These are phyloP conservation scores for Albula glossodonta DNA, from an alignment of 2,113 vertebrate genomes.

Conservation along the genomic window DNA sequence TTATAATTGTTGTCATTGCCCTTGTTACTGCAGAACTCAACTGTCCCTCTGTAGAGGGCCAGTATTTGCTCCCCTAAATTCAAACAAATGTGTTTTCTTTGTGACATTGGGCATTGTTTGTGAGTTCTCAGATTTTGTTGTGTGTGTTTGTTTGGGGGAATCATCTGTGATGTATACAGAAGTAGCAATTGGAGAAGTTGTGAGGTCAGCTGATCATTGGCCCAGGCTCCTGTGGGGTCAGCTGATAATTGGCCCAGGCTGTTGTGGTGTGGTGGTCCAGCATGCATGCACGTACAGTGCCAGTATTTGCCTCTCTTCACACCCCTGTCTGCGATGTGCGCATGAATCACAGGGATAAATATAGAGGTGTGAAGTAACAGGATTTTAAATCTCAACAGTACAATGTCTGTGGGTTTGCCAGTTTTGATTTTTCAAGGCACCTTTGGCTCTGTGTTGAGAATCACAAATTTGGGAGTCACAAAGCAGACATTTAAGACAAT, in stretches of 20 bases:
- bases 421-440: neutral
- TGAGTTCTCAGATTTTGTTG: neutral
- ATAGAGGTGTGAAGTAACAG: neutral
- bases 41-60: neutral
- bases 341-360: neutral
- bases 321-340: neutral
- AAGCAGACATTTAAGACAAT: neutral
- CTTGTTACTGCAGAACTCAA: neutral
- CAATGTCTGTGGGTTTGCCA: neutral
- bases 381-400: neutral
- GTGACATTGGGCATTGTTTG: neutral
- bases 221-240: neutral
- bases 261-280: no score
- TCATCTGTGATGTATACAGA: neutral
- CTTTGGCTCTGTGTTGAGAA: neutral
- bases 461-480: neutral
- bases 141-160: neutral
- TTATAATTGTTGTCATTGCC: neutral
- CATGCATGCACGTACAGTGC: neutral
- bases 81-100: neutral
- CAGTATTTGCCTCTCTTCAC: constrained; percentile 2
- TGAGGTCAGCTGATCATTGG: neutral
- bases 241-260: neutral
- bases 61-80: neutral
- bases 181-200: neutral